Base-by-base conservation (phyloP, 2,113 vertebrate genomes). In the Podarcis cretensis region DNA sequence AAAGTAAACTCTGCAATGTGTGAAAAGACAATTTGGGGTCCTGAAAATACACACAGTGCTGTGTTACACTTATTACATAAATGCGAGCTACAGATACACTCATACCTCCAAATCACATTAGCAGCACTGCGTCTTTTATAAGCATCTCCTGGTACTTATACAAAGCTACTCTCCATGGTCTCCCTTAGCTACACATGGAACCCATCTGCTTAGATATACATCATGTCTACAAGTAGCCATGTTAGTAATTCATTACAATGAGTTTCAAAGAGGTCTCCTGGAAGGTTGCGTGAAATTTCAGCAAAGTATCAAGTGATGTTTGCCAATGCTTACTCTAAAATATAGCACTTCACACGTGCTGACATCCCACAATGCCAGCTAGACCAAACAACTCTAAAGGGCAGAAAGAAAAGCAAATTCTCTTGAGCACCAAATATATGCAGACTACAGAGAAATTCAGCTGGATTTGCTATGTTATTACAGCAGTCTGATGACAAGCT, bases 311-410 rank as follows among this genome's bases (percentile, higher is more conserved):
- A 93, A 94, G 89, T 88, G 84, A 93, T 90, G 89, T 81, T 92
- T 93, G 86, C 90, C 91, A 89, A 87, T 81, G 66, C 78, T 94
- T 94, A 90, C 89, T 93, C 85, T 93, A 81, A 92, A 93, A 85
- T 89, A 90, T 85, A 93, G 83, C 90, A 91, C 90, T 92, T 94
- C 90, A 91, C 93, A 93, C 93, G 92, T 90, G 88, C 77, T 93
- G 92, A 91, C 86, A 86, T 95, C 90, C 94, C 48, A 25, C n/a
- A 87, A 84, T 89, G 85, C 81, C 76, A 94, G 81, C 85, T 93
- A 95, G 93, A 95, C 95, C 94, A 95, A 96, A 94, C 93, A 95
- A 94, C 89, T 86, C 86, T 86, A 86, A 92, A 82, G 89, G 92
- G 87, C 40, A 95, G 87, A 89, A 94, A 90, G 91, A 94, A 66